Conservation (phyloP, 2,888 invertebrate species). For the Andrena trimmerana region DNA sequence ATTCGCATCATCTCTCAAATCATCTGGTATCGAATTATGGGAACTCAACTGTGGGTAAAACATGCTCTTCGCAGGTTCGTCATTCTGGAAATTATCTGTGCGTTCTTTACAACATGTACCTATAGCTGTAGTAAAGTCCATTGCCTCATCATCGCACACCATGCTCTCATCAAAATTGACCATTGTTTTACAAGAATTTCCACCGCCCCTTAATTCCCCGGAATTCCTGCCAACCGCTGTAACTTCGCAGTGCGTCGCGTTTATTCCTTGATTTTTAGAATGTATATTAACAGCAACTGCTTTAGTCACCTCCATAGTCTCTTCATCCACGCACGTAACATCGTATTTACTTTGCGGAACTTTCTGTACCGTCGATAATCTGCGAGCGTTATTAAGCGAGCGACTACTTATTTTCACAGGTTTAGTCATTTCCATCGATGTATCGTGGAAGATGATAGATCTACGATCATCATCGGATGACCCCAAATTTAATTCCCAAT, state of each 20-base stretch:
- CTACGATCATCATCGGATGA: neutral
- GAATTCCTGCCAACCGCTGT: neutral
- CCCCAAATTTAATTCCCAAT: neutral
- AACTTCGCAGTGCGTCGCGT: neutral
- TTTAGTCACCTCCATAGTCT: constrained; percentile 43
- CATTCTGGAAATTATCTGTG: neutral
- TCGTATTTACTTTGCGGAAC: neutral
- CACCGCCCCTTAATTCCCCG: neutral
- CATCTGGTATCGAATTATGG: neutral
- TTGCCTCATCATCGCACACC: neutral
- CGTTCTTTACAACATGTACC: neutral
- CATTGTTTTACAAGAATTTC: neutral
- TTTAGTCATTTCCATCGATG: constrained; percentile 63
- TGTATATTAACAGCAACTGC: constrained; percentile 9
- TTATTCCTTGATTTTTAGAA: neutral
- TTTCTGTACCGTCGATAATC: neutral
- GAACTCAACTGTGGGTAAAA: neutral
- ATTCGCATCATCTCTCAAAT: neutral
- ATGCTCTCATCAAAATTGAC: neutral
- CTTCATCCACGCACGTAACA: constrained; percentile 3
- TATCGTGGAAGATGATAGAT: constrained; percentile 5
- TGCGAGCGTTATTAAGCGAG: neutral
- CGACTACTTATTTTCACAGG: constrained; percentile 5
- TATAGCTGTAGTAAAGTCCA: constrained; percentile 37
- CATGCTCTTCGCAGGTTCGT: neutral